Base-by-base conservation (phyloP, 2,888 invertebrate genomes). In the Mythimna albipuncta region DNA sequence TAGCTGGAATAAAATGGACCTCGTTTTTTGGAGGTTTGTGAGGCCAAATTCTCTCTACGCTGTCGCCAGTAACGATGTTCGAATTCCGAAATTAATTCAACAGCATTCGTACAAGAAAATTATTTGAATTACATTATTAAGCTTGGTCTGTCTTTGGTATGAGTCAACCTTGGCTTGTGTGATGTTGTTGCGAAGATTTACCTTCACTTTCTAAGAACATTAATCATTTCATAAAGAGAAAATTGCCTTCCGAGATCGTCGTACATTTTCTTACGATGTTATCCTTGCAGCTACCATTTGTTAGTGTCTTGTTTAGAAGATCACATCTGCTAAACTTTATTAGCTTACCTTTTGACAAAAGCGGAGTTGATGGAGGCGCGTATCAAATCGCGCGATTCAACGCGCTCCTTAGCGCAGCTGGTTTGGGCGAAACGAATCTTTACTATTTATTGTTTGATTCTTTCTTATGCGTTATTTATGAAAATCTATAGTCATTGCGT, bases 241-340 rank as follows among this genome's bases (percentile, higher is more conserved):
- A 92, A 92, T 91, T 91, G 87, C 89, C 83, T 89, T 85, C 78
- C 85, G 85, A 89, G 87, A 90, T 90, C 85, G 87, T 85, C 85
- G 87, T 87, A 89, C 82, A 90, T 91, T 91, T 91, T 89, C 90
- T 88, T 89, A 76, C 86, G 88, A 89, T 91, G 88, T 85, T 91
- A 91, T 90, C 86, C 89, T 89, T 87, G 85, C 83, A 90, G 88
- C 89, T 89, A 89, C 91, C 94, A 96, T 95, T 95, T 95, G 93
- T 96, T 93, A 94, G 91, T 91, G 93, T 94, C 96, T 96, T 92
- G 95, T 96, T 95, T 93, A 93, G 93, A 94, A 94, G 93, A 94
- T 95, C 95, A 94, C 95, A 95, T 96, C 96, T 96, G 95, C 94
- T 94, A 91, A 95, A 94, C 91, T 95, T 94, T 95, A 95, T 94